phyloP scores from a whole-genome alignment of 2,888 invertebrate species.

The Sympetrum striolatum region DNA sequence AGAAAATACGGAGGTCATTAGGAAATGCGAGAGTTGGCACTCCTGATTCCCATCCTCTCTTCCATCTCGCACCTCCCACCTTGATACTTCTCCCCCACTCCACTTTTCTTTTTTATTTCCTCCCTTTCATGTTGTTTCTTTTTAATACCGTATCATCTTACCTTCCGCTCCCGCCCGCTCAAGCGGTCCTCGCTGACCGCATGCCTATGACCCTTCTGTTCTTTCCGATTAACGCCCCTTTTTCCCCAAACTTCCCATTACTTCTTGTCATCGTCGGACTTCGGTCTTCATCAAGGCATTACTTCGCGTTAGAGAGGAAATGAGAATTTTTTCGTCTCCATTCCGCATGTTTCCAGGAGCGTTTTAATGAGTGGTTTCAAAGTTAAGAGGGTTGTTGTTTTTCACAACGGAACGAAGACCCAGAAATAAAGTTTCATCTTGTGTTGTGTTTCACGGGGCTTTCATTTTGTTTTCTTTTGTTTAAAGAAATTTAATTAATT shows the following conservation, averaged over 20 bases:
- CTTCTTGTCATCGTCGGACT: neutral
- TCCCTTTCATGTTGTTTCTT: neutral
- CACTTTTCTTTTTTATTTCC: neutral
- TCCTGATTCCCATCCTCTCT: too few relatives aligned
- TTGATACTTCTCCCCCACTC: neutral
- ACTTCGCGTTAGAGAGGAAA: neutral
- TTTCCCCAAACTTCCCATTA: neutral
- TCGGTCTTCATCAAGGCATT: neutral
- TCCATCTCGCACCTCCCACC: neutral
- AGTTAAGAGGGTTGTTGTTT: neutral
- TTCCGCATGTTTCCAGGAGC: neutral
- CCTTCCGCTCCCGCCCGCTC: neutral
- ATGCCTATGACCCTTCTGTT: neutral
- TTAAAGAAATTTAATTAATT: too few relatives aligned
- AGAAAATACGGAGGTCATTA: too few relatives aligned
- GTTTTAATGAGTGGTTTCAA: neutral
- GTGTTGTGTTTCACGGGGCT: neutral
- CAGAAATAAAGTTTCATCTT: neutral
- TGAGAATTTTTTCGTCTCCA: neutral
- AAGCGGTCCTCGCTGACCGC: neutral
- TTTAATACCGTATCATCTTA: neutral
- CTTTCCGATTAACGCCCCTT: neutral
- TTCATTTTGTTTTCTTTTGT: neutral
- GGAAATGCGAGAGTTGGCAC: too few relatives aligned
- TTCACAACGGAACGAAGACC: neutral